Evolutionary conservation across 2,888 invertebrate species (phyloP), one percentile per base, ranked within the genome.

Genomic region (Lithophane ornitopus): DNA sequence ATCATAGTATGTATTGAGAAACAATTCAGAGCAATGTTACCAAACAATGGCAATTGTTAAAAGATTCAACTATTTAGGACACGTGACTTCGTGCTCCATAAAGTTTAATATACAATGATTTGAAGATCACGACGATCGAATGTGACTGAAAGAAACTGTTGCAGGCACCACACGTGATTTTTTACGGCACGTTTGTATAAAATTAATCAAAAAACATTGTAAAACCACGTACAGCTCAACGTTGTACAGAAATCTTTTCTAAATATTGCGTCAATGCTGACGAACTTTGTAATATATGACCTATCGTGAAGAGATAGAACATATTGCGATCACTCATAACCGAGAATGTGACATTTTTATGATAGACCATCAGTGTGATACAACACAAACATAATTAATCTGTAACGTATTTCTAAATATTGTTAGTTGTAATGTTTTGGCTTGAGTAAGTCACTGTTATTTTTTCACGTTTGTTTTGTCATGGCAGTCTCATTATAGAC

Each of bases 21-120:
- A 88, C 88, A 85, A 81, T 80, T 76, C 76, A 85, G 81, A 86
- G 84, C 80, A 83, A 86, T 69, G 85, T 87, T 87, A 84, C 84
- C 70, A 88, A 90, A 92, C 91, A 91, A 91, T 90, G 84, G 88
- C 89, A 84, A 90, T 89, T 90, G 90, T 92, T 90, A 84, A 85
- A 88, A 84, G 73, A 79, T 86, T 79, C 72, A 73, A 84, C 86
- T 80, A 81, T 78, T 79, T 78, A 46, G 66, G 77, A 80, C 90
- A 87, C 90, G 89, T 89, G 90, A 87, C 82, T 87, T 73, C 70
- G 66, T 75, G 74, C 74, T 81, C 81, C 77, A 85, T 84, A 84
- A 82, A 81, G 72, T 84, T 83, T 83, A 78, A 72, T 70, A 79
- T 78, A 77, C 78, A 82, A 81, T 78, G 81, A 78, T 85, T 81